These are phyloP conservation scores for Asbolus verrucosus DNA, from an alignment of 1,140 invertebrate genomes.

Conservation along the genomic window DNA sequence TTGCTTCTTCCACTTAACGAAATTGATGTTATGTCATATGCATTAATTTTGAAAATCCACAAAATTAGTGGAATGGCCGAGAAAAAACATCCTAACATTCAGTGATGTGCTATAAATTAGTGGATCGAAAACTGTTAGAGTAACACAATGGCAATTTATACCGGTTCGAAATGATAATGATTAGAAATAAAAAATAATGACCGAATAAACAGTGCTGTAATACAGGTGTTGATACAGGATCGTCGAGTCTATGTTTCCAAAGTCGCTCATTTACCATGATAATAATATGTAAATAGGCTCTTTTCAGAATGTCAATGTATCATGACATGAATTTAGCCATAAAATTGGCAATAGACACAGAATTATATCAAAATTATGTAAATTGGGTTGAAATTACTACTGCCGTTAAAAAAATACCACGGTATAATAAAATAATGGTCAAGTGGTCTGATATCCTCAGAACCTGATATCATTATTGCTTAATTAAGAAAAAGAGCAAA, in stretches of 20 bases:
- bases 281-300: slow-evolving; percentile 29
- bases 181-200: slow-evolving; percentile 19
- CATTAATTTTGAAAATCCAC: neutral
- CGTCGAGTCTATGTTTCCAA: neutral
- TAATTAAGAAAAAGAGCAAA: slow-evolving; percentile 37
- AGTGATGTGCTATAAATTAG: slow-evolving; percentile 9
- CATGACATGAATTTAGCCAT: slow-evolving; percentile 15
- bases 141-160: slow-evolving; percentile 8
- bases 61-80: neutral
- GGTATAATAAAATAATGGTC: slow-evolving; percentile 18
- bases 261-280: slow-evolving; percentile 32
- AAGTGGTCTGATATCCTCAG: slow-evolving; percentile 13
- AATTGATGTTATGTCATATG: neutral
- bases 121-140: neutral
- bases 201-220: slow-evolving; percentile 10
- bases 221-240: neutral
- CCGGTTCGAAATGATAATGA: neutral
- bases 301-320: slow-evolving; percentile 14
- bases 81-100: slow-evolving; percentile 1
- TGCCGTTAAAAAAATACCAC: slow-evolving; percentile 13
- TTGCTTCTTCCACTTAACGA: neutral
- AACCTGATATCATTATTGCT: slow-evolving; percentile 26
- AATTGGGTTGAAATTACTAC: slow-evolving; percentile 17
- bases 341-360: slow-evolving; percentile 26
- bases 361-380: slow-evolving; percentile 31